Conservation (phyloP, 2,888 invertebrate genomes). For the Syrista parreyssii region DNA sequence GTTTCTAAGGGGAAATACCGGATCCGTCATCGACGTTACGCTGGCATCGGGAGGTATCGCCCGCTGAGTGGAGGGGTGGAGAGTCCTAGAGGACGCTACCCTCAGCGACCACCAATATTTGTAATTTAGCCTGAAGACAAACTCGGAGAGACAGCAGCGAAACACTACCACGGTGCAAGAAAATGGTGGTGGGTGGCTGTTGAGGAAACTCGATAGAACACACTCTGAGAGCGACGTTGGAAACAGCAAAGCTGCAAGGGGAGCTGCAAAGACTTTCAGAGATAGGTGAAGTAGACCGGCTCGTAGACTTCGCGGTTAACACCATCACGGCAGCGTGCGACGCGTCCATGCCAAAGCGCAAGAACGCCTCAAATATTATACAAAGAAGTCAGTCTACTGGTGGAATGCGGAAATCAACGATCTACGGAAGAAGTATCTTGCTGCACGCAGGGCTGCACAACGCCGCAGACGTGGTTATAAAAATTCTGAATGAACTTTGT, state of each 20-base stretch:
- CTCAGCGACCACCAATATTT: conserved; percentile 19
- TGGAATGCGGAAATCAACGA: conserved; percentile 9
- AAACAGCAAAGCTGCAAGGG: background rate
- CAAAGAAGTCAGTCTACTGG: conserved; percentile 8
- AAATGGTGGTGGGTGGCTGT: too few relatives aligned
- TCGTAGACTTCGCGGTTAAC: background rate
- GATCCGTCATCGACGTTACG: conserved; percentile 14
- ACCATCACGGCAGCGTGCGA: conserved; percentile 7
- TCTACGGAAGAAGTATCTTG: background rate
- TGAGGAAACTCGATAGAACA: too few relatives aligned
- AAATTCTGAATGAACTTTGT: too few relatives aligned
- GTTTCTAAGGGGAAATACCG: conserved; percentile 11
- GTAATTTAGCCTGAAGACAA: background rate
- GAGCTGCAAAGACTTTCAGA: too few relatives aligned
- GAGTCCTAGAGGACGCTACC: conserved; percentile 20
- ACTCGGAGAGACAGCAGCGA: background rate
- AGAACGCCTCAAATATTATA: background rate
- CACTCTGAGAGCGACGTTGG: background rate
- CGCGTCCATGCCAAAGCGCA: conserved; percentile 12
- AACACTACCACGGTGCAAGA: background rate
- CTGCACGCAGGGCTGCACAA: background rate
- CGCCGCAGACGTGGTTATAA: background rate
- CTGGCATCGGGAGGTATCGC: conserved; percentile 11
- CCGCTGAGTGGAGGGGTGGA: conserved; percentile 8
- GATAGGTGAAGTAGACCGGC: too few relatives aligned